Evolutionary conservation across 2,113 vertebrate genomes (phyloP).

Genomic region (Phrynosoma platyrhinos): DNA sequence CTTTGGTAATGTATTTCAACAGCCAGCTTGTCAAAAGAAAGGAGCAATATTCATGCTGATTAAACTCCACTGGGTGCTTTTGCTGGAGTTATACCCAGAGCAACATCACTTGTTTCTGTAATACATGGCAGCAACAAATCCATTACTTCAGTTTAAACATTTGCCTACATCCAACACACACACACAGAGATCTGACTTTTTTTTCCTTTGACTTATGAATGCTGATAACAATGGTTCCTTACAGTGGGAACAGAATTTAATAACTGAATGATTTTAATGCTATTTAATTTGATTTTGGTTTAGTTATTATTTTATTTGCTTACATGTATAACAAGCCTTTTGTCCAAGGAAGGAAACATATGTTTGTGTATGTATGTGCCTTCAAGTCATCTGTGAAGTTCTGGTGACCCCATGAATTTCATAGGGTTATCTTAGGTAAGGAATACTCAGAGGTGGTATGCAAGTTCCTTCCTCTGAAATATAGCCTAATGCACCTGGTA

Average conservation of each 20-base stretch:
- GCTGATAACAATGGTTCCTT: conserved; percentile 17
- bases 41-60: conserved; percentile 6
- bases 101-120: not conserved
- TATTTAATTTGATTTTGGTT: not conserved
- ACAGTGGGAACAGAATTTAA: conserved; percentile 12
- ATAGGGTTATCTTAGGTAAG: too few relatives aligned
- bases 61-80: accelerated
- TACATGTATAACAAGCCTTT: too few relatives aligned
- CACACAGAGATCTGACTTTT: not conserved
- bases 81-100: not conserved
- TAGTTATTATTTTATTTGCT: too few relatives aligned
- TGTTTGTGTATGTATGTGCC: too few relatives aligned
- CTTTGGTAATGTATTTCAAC: not conserved
- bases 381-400: too few relatives aligned
- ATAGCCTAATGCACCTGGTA: too few relatives aligned
- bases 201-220: not conserved
- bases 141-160: conserved; percentile 15
- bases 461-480: too few relatives aligned
- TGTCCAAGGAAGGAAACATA: too few relatives aligned
- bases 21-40: conserved; percentile 2
- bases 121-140: not conserved
- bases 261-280: not conserved
- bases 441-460: too few relatives aligned
- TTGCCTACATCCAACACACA: not conserved
- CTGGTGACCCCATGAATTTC: too few relatives aligned